Evolutionary conservation across 2,888 invertebrate genomes (phyloP), one percentile per base, ranked within the genome.

Genomic region (Andrena bucephala): DNA sequence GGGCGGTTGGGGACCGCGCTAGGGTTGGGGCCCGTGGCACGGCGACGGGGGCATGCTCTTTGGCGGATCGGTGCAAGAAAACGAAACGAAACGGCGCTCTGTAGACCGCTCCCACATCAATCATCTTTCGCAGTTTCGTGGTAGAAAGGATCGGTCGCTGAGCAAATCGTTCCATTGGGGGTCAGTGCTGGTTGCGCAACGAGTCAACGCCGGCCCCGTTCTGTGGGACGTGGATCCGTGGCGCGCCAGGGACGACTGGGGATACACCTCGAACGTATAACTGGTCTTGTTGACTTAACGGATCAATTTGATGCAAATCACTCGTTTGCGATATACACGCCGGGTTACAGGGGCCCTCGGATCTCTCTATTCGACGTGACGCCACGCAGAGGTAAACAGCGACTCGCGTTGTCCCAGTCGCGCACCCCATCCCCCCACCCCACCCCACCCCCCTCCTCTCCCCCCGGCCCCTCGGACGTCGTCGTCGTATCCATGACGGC

Each of bases 291-390:
- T 92, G 92, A 92, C 90, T 92, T 90, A 90, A 89, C 89, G 89
- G 93, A 93, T 93, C 93, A 93, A 94, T 93, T 94, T 91, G 90
- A 94, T 94, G 94, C 93, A 94, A 94, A 94, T 94, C 92, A 91
- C 91, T 92, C 92, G 93, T 92, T 93, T 91, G 92, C 92, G 90
- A 91, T 92, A 91, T 90, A 90, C 82, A 83, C 82, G 80, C 71
- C 48, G 50, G 72, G 31, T 71, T 70, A 48, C 79, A 36, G 10
- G 69, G 31, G 69, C 33, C 66, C 70, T 50, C 69, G 72, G 66
- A 60, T 76, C 76, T 77, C 79, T 75, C 73, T 67, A 57, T 62
- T 60, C 72, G 60, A 52, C 78, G 57, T 85, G 81, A 84, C 87
- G 85, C 77, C 81, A 76, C 86, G 80, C 69, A 66, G 33, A 75